Percentiles rank a stretch among this genome's conserved stretches.
These are phyloP conservation scores for Aphis gossypii DNA, from an alignment of 1,140 invertebrate species.

Conservation along the genomic window DNA sequence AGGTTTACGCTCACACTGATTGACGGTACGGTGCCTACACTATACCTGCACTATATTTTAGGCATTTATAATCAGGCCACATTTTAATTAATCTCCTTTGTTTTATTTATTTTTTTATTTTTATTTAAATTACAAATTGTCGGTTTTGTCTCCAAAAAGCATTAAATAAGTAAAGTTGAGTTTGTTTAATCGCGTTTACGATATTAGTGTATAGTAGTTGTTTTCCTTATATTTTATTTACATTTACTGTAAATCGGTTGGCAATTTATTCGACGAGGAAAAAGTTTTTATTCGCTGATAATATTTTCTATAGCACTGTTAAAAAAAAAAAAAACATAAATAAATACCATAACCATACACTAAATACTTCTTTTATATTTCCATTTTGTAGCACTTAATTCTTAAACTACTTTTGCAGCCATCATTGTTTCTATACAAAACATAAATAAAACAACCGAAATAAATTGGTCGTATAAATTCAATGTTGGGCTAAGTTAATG, in stretches of 20 bases:
- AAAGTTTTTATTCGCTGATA: neutral
- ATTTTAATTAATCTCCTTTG: neutral
- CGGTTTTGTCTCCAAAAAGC: neutral
- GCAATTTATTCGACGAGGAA: neutral
- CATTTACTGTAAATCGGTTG: neutral
- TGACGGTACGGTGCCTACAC: neutral
- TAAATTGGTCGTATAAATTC: conserved; percentile 4
- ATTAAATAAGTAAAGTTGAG: neutral
- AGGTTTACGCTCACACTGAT: conserved; percentile 6
- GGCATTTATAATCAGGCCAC: neutral
- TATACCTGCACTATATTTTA: neutral
- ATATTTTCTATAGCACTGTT: neutral
- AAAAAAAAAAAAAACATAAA: neutral
- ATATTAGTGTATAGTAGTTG: neutral
- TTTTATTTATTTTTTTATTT: neutral
- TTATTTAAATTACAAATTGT: neutral
- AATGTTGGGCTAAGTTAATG: neutral
- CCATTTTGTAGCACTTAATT: conserved; percentile 13
- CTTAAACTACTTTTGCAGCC: neutral
- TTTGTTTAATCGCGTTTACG: neutral
- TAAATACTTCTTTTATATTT: conserved; percentile 28
- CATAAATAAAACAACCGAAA: neutral
- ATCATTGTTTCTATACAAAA: conserved; percentile 4
- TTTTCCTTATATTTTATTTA: neutral
- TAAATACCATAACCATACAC: neutral